These are phyloP conservation scores for Oncorhynchus masou DNA, from an alignment of 2,113 vertebrate genomes.

Conservation along the genomic window DNA sequence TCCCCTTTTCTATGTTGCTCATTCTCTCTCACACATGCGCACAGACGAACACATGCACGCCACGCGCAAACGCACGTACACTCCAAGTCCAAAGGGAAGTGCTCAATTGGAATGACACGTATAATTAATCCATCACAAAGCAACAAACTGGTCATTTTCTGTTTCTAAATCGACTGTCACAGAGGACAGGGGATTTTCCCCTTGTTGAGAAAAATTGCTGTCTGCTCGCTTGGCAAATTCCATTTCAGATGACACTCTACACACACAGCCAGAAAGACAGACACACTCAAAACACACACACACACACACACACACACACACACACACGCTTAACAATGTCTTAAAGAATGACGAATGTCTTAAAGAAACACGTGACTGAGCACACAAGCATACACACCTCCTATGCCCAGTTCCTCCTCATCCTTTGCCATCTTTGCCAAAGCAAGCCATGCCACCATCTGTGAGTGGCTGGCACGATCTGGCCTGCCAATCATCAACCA, in stretches of 20 bases:
- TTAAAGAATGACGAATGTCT: neutral
- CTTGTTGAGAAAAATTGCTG: neutral
- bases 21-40: too few relatives aligned
- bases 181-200: neutral
- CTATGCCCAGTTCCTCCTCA: slow-evolving; percentile 5
- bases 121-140: neutral
- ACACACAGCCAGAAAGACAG: neutral
- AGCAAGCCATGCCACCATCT: slow-evolving; percentile 57
- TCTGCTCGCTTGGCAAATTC: too few relatives aligned
- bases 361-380: neutral
- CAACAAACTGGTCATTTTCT: neutral
- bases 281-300: neutral
- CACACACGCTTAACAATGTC: neutral
- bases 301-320: too few relatives aligned
- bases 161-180: neutral
- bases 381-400: slow-evolving; percentile 19
- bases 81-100: neutral
- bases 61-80: neutral
- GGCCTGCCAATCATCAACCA: slow-evolving; percentile 25
- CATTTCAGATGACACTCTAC: too few relatives aligned
- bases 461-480: slow-evolving; percentile 39
- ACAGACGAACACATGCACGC: neutral
- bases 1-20: too few relatives aligned
- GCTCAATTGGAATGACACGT: neutral
- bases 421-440: slow-evolving; percentile 54